Base-by-base conservation (phyloP, 2,888 invertebrate species). In the Nematopogon swammerdamellus region DNA sequence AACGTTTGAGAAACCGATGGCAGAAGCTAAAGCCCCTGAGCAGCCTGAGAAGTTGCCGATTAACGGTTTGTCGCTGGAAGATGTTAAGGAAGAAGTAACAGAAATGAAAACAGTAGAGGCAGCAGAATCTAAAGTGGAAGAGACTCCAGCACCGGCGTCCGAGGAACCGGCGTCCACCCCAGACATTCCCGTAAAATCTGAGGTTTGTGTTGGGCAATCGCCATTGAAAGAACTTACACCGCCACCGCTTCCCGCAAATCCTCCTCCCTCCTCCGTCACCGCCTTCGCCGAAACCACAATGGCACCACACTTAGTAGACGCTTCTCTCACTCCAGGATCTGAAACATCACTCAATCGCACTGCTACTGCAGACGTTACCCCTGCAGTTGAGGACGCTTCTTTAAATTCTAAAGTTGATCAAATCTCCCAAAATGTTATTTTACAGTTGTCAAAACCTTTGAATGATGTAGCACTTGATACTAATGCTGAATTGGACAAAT, bases 261-360 rank as follows among this genome's bases (percentile, higher is more conserved):
- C 87, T 65, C 88, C 88, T 67, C 88, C 88, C 60, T 87, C 86
- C 63, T 86, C 87, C 73, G 86, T 88, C 76, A 86, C 84, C 69
- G 86, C 86, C 61, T 88, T 88, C 72, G 88, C 87, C 69, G 85
- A 84, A 65, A 82, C 83, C 65, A 85, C 85, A 56, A 85, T 85
- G 82, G 85, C 85, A 66, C 81, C 73, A 59, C 77, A 77, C 62
- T 58, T 69, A 64, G 64, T 72, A 59, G 70, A 69, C 57, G 68
- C 46, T 16, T 17, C 52, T 29, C 45, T 50, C 47, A 44, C 45
- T 20, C 43, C 49, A 16, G 16, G n/a, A 18, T 46, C 20, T 43
- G 43, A 43, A 43, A 16, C 18, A 10, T 10, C 49, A 16, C 18
- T 47, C 18, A 25, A 44, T 17, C 10, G 20, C 48, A 36, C 50